Percentiles rank a stretch among this genome's conserved stretches.
These are phyloP conservation scores for Drosophila trapezifrons DNA, from an alignment of 1,140 invertebrate genomes.

Conservation along the genomic window DNA sequence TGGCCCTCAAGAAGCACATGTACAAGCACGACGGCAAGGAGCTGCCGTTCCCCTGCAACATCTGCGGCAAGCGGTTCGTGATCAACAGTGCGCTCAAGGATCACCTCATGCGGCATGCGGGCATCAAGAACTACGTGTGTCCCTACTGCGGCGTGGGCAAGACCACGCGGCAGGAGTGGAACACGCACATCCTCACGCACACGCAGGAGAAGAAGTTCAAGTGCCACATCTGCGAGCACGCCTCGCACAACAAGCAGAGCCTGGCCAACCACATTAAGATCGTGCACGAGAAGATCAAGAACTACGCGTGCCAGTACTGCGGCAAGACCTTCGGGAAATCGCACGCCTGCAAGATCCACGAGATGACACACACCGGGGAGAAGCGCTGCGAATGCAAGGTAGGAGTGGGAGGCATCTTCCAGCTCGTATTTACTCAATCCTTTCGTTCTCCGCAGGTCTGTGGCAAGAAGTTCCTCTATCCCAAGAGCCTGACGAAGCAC, in stretches of 20 bases:
- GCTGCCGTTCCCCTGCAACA: constrained; percentile 86
- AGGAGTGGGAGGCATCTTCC: constrained; percentile 3
- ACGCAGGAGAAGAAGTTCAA: constrained; percentile 82
- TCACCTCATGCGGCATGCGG: constrained; percentile 79
- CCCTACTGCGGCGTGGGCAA: constrained; percentile 81
- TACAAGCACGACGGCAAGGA: constrained; percentile 86
- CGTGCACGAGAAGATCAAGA: constrained; percentile 82
- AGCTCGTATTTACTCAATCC: background rate
- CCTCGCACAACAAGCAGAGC: constrained; percentile 79
- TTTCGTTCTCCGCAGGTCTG: constrained; percentile 52
- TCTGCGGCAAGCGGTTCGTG: constrained; percentile 85
- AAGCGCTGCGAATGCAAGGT: constrained; percentile 81
- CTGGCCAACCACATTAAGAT: constrained; percentile 78
- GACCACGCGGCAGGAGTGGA: constrained; percentile 80
- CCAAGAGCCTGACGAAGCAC: constrained; percentile 80
- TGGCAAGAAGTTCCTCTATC: constrained; percentile 79
- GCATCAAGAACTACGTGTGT: constrained; percentile 82
- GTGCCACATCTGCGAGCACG: constrained; percentile 77
- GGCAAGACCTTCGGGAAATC: constrained; percentile 83
- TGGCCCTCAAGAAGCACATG: constrained; percentile 85
- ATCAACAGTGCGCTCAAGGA: constrained; percentile 79
- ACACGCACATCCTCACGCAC: constrained; percentile 79
- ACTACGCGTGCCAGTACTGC: constrained; percentile 80
- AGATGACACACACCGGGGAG: constrained; percentile 85
- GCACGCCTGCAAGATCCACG: constrained; percentile 81